Conservation (phyloP, 2,797 vertebrate species). For the Galagoides demidoff region DNA sequence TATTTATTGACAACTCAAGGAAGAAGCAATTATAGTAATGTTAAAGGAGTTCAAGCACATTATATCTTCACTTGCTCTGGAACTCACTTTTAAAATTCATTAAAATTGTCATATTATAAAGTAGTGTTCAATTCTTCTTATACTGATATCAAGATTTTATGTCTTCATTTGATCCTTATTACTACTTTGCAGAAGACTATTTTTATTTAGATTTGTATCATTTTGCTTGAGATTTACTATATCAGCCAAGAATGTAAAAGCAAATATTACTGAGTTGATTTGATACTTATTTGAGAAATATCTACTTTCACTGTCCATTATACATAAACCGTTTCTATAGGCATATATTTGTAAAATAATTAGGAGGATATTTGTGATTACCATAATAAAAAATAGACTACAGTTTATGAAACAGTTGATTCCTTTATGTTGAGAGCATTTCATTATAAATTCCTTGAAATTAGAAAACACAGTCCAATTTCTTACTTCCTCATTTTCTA, state of each 20-base stretch:
- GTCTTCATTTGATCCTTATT: background rate
- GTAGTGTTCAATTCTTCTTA: background rate
- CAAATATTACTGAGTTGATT: background rate
- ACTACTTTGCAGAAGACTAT: background rate
- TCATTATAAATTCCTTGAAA: background rate
- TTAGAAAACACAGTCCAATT: background rate
- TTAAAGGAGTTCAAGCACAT: no score
- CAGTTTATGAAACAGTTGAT: background rate
- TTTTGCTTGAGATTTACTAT: background rate
- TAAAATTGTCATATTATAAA: background rate
- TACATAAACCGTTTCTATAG: background rate
- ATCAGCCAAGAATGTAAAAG: background rate
- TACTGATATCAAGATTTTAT: background rate
- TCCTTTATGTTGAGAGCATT: background rate
- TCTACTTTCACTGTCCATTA: background rate
- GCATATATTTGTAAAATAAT: background rate
- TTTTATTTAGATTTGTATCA: background rate
- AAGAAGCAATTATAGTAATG: no score
- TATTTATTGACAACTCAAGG: no score
- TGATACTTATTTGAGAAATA: background rate
- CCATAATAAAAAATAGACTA: background rate
- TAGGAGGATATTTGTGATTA: background rate
- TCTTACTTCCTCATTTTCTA: background rate
- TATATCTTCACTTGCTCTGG: no score
- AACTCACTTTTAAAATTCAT: background rate